Evolutionary conservation across 2,113 vertebrate species (phyloP), one percentile per base, ranked within the genome.

Genomic region (Sisor rabdophorus): DNA sequence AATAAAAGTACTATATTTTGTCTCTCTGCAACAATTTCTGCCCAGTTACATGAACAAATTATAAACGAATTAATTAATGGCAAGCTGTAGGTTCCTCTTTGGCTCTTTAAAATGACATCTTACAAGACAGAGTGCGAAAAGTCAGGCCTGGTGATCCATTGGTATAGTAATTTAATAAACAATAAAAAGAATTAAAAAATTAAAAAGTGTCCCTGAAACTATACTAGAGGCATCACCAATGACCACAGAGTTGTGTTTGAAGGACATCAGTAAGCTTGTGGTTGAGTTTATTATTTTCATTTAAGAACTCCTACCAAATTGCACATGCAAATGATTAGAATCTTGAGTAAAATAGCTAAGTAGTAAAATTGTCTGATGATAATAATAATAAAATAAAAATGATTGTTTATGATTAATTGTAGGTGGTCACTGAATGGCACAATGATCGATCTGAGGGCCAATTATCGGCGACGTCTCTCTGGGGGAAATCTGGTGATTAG

Each of bases 371-470:
- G 20, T 40, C 32, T 12, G 19, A 61, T 32, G 16, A 64, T n/a
- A 5, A 22, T 0, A 48, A 13, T 47, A 3, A 8, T 15, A 32
- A 36, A 6, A 36, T 44, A n/a, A 36, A 36, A 36, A 4, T 36
- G 3, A 3, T 44, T 26, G 7, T 64, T 30, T 61, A 19, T 78
- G 68, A 63, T 72, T 86, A 28, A 63, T 80, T 90, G 81, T 93
- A 98, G 97, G 93, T 98, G 97, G 97, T 95, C 93, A 87, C 82
- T 97, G 88, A 99, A 99, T 63, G 95, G 95, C 60, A 95, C 93
- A 73, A 88, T 90, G 75, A 93, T 98, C 73, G 95, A 98, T 89
- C 81, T 92, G 60, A 87, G 89, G 75, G 88, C 91, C 91, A 95
- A 98, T 93, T 94, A 91, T 48, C 95, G 91, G 81, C 94, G 95